Percentiles rank a stretch among this genome's conserved stretches.
Evolutionary conservation across 2,797 vertebrate genomes (phyloP).

Genomic region (Aplochiton taeniatus): DNA sequence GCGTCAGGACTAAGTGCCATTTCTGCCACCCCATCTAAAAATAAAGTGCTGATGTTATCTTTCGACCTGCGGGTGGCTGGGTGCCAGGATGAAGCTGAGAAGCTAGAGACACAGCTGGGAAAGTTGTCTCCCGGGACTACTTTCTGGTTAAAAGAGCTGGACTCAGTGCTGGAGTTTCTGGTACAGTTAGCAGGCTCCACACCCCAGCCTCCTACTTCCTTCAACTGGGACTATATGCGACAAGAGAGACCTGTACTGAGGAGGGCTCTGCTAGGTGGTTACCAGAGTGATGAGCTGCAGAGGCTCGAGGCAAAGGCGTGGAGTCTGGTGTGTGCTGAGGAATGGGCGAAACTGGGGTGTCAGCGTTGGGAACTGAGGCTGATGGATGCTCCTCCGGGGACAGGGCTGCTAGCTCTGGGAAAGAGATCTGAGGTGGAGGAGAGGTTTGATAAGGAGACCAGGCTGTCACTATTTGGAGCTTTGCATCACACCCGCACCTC

Average conservation of each 20-base stretch:
- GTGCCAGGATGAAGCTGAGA: conserved; percentile 83
- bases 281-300: conserved; percentile 75
- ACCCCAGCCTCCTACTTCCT: conserved; percentile 74
- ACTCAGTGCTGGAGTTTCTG: conserved; percentile 84
- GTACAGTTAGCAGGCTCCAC: conserved; percentile 87
- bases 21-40: conserved; percentile 81
- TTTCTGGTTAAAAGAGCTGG: conserved; percentile 74
- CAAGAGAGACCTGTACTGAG: conserved; percentile 69
- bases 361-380: conserved; percentile 78
- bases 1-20: conserved; percentile 27
- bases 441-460: conserved; percentile 89
- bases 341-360: conserved; percentile 71
- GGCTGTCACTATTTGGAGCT: conserved; percentile 89
- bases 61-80: conserved; percentile 90
- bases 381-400: conserved; percentile 86
- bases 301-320: conserved; percentile 76
- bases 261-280: conserved; percentile 66
- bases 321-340: conserved; percentile 76
- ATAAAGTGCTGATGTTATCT: conserved; percentile 91
- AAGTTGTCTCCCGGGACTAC: conserved; percentile 67
- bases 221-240: conserved; percentile 77
- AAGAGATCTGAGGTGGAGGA: conserved; percentile 79
- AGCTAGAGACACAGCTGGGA: conserved; percentile 85
- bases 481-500: conserved; percentile 88
- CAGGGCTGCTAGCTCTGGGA: conserved; percentile 80